phyloP scores from a whole-genome alignment of 2,797 vertebrate species.

The Geotria australis region DNA sequence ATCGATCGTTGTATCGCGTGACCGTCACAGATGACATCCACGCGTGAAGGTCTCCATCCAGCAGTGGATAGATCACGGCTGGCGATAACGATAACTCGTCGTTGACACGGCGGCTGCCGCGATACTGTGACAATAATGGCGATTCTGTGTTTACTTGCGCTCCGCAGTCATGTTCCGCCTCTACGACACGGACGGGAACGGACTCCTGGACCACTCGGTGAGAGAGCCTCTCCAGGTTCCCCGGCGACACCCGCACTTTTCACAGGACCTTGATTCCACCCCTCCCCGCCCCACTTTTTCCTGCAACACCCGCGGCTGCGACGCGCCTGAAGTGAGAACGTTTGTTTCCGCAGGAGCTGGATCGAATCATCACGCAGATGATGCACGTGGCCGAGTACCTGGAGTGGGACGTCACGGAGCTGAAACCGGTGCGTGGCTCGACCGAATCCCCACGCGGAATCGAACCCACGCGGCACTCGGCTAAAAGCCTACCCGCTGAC shows the following conservation, averaged over 20 bases:
- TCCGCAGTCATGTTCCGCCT: conserved; percentile 66
- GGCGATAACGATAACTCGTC: too few relatives aligned
- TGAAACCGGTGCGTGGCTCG: conserved; percentile 33
- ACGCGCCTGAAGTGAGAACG: too few relatives aligned
- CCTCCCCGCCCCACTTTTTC: background rate
- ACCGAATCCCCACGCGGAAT: too few relatives aligned
- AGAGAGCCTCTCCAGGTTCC: conserved; percentile 7
- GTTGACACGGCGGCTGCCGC: too few relatives aligned
- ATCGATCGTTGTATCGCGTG: too few relatives aligned
- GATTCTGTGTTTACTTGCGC: conserved; percentile 2
- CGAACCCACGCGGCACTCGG: too few relatives aligned
- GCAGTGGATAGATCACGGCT: too few relatives aligned
- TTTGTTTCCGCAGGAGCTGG: conserved; percentile 29
- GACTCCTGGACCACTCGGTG: conserved; percentile 62
- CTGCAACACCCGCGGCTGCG: background rate
- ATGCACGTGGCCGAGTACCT: conserved; percentile 69
- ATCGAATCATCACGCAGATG: conserved; percentile 77
- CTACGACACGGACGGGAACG: conserved; percentile 63
- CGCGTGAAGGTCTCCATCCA: too few relatives aligned
- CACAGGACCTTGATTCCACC: background rate
- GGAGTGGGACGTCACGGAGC: conserved; percentile 69
- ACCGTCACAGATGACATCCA: too few relatives aligned
- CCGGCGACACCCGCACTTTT: too few relatives aligned
- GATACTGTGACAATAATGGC: too few relatives aligned
- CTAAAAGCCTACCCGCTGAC: too few relatives aligned